phyloP scores from a whole-genome alignment of 2,888 invertebrate species.

The Myathropa florea region DNA sequence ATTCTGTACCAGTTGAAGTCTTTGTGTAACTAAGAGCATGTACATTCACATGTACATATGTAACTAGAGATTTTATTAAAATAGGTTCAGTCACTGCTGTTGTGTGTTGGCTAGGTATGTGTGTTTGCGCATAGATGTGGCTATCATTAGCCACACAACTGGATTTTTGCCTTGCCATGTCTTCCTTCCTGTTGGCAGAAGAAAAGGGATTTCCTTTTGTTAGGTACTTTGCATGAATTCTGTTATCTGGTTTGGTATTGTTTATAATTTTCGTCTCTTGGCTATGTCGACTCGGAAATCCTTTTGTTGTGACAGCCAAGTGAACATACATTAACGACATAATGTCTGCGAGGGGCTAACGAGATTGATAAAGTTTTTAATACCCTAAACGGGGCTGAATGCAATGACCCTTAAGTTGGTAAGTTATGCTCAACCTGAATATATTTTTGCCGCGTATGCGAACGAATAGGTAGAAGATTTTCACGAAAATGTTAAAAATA shows the following conservation, averaged over 20 bases:
- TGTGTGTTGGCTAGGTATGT: not conserved
- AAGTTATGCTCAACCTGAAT: slow-evolving; percentile 14
- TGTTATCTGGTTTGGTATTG: slow-evolving; percentile 35
- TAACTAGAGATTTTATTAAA: slow-evolving; percentile 43
- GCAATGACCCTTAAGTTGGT: slow-evolving; percentile 30
- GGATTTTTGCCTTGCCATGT: slow-evolving; percentile 37
- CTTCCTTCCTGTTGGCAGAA: slow-evolving; percentile 18
- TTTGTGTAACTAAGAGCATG: not conserved
- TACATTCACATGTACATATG: not conserved
- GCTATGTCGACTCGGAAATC: slow-evolving; percentile 12
- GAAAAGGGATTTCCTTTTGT: slow-evolving; percentile 53
- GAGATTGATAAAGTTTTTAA: slow-evolving; percentile 65
- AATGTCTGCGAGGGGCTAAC: slow-evolving; percentile 31
- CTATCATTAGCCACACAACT: slow-evolving; percentile 52
- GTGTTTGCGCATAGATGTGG: slow-evolving; percentile 13
- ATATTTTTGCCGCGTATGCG: not conserved
- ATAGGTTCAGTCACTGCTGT: slow-evolving; percentile 34
- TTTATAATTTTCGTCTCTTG: slow-evolving; percentile 21
- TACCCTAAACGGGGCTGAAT: slow-evolving; percentile 18
- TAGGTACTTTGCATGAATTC: slow-evolving; percentile 23
- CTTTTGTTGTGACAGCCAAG: slow-evolving; percentile 40
- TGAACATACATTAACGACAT: not conserved
- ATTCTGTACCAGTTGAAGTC: slow-evolving; percentile 3
- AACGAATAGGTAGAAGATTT: too few relatives aligned
- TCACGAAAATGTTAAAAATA: too few relatives aligned